These are phyloP conservation scores for Drosophila simulans DNA, from an alignment of 1,140 invertebrate genomes.

Conservation along the genomic window DNA sequence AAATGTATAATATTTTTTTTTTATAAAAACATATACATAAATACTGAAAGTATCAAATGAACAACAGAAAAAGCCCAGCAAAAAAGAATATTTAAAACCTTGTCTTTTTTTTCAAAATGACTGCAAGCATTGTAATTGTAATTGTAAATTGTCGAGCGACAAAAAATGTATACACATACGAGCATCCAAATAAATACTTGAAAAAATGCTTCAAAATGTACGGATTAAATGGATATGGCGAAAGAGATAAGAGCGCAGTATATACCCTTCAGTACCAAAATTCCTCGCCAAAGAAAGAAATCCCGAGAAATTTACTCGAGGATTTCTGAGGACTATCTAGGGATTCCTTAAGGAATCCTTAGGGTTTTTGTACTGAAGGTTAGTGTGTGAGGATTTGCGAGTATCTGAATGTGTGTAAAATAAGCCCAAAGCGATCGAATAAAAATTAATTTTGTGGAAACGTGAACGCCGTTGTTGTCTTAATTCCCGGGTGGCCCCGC, in stretches of 20 bases:
- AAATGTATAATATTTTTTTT: conserved; percentile 44
- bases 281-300: too few species aligned
- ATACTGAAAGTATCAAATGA: conserved; percentile 45
- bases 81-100: conserved; percentile 15
- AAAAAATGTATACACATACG: conserved; percentile 38
- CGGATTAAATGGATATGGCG: conserved; percentile 30
- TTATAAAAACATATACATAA: conserved; percentile 38
- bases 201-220: neutral
- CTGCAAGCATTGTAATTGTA: conserved; percentile 44
- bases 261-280: neutral
- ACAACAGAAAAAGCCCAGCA: conserved; percentile 7
- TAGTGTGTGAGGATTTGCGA: conserved; percentile 15
- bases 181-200: conserved; percentile 31
- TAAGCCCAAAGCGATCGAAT: conserved; percentile 40
- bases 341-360: too few species aligned
- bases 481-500: neutral
- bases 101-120: conserved; percentile 25
- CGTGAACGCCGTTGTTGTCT: conserved; percentile 5
- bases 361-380: too few species aligned
- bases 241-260: conserved; percentile 5
- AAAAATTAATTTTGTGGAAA: conserved; percentile 49
- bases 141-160: conserved; percentile 52
- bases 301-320: too few species aligned
- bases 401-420: conserved; percentile 43
- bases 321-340: too few species aligned